Evolutionary conservation across 2,888 invertebrate genomes (phyloP).

Genomic region (Merodon equestris): DNA sequence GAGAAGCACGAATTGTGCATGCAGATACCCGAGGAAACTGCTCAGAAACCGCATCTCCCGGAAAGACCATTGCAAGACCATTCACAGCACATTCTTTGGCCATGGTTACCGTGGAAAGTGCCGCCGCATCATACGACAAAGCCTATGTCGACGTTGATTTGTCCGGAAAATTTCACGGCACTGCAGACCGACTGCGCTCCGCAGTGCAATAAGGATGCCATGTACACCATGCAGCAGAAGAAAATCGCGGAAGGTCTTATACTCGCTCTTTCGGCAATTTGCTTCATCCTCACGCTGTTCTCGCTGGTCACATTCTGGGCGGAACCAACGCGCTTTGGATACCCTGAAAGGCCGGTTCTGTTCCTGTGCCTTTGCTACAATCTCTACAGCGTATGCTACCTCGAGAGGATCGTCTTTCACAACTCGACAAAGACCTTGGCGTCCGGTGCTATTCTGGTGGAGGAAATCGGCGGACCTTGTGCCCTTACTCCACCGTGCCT

Average conservation of each 20-base stretch:
- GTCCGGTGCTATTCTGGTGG: constrained; percentile 70
- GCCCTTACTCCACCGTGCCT: constrained; percentile 83
- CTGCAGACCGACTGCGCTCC: constrained; percentile 81
- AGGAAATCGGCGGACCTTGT: constrained; percentile 79
- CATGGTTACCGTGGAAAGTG: constrained; percentile 76
- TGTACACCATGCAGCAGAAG: constrained; percentile 84
- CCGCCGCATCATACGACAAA: constrained; percentile 70
- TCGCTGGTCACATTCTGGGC: constrained; percentile 92
- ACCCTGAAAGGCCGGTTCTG: constrained; percentile 94
- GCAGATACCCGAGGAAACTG: constrained; percentile 80
- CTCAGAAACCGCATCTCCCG: constrained; percentile 49
- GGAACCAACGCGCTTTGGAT: constrained; percentile 92
- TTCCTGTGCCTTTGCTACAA: constrained; percentile 94
- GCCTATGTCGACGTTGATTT: constrained; percentile 76
- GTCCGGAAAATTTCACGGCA: constrained; percentile 82
- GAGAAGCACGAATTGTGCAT: constrained; percentile 87
- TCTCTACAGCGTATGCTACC: constrained; percentile 87
- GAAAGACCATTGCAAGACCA: constrained; percentile 65
- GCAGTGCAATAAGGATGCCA: constrained; percentile 84
- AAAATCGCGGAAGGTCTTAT: constrained; percentile 86
- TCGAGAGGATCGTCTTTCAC: constrained; percentile 82
- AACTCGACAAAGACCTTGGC: constrained; percentile 75
- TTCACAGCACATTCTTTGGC: constrained; percentile 73
- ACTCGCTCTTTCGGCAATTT: constrained; percentile 87
- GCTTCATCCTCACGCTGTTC: constrained; percentile 90